Percentiles rank a stretch among this genome's conserved stretches.
These are phyloP conservation scores for Brachyistius frenatus DNA, from an alignment of 2,113 vertebrate genomes.

Conservation along the genomic window DNA sequence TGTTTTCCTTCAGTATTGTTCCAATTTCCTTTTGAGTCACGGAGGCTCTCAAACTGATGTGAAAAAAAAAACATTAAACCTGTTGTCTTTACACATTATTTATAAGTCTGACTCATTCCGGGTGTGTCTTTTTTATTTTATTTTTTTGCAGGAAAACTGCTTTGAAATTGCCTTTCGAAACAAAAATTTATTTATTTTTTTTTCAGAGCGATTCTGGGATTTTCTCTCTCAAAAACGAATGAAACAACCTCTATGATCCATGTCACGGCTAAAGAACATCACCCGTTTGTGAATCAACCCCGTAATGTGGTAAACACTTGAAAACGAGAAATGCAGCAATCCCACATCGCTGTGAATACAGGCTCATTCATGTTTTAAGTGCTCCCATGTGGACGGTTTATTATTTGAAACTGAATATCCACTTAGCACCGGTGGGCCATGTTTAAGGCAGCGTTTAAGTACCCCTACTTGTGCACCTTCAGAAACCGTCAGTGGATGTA, in stretches of 20 bases:
- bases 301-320: constrained; percentile 28
- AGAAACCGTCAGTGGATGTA: constrained; percentile 37
- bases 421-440: constrained; percentile 29
- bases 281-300: neutral
- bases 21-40: constrained; percentile 79
- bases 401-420: constrained; percentile 47
- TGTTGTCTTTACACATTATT: constrained; percentile 47
- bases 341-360: constrained; percentile 7
- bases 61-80: constrained; percentile 45
- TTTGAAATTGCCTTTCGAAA: neutral
- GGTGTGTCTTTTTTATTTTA: neutral
- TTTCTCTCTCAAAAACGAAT: neutral
- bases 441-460: constrained; percentile 45
- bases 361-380: constrained; percentile 24
- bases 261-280: neutral
- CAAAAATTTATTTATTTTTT: neutral
- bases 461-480: constrained; percentile 33
- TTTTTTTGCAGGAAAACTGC: constrained; percentile 6
- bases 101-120: neutral
- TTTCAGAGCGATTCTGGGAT: neutral
- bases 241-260: neutral
- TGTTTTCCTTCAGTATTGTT: constrained; percentile 75
- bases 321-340: constrained; percentile 26
- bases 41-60: constrained; percentile 59
- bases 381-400: constrained; percentile 45